Base-by-base conservation (phyloP, 2,797 vertebrate genomes). In the Loris lydekkerianus region DNA sequence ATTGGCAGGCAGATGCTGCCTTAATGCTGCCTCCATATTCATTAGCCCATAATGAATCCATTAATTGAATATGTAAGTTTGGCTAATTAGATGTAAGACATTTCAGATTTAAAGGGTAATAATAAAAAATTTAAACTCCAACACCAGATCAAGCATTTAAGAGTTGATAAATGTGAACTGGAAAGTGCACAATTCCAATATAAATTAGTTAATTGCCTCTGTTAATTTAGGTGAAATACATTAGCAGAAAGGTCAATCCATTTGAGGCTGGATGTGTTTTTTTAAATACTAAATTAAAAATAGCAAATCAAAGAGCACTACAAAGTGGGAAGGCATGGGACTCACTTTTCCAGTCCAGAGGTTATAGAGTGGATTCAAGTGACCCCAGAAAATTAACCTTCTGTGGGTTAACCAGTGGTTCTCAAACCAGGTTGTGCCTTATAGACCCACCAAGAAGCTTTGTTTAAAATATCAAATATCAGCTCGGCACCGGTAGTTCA, bases 41-140 rank as follows among this genome's bases (percentile, higher is more conserved):
- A 98, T 98, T 98, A 98, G 97, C 95, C 96, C 97, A 53, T 98
- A 98, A 99, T 98, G 98, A 98, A 98, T 97, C 96, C 98, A 98
- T 98, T 99, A 98, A 98, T 98, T 98, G 98, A 98, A 98, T 98
- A 98, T 98, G 98, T 98, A 98, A 98, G 98, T 98, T 98, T 98
- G 98, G 96, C 98, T 98, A 98, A 99, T 99, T 98, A 99, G 98
- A 98, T 97, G 63, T 84, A 97, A 98, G 98, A 98, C 98, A 98
- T 98, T 98, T 98, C 97, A 97, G 98, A 98, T 98, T 97, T 98
- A 98, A 99, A 99, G 98, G 98, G 98, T 98, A 98, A 98, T 98
- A 98, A 98, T 98, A 98, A 98, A 99, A 99, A 98, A 99, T 98
- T 98, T 98, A 99, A 98, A 97, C 96, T 97, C 97, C 87, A 98